Base-by-base conservation (phyloP, 2,888 invertebrate genomes). In the Melieria omissa region DNA sequence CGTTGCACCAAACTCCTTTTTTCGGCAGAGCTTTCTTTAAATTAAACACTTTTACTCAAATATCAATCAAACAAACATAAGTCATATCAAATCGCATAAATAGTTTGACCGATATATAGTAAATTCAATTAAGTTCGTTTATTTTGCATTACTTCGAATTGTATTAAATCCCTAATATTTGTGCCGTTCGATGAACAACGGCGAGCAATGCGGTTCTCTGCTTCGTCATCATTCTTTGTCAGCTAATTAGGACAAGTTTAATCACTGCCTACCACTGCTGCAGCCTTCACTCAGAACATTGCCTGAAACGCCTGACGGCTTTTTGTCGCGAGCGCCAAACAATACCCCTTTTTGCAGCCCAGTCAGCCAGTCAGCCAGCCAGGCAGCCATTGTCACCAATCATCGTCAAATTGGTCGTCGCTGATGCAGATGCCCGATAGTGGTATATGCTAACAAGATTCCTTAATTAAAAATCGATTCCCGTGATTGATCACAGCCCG, bases 391-490 rank as follows among this genome's bases (percentile, higher is more conserved):
- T 76, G 73, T 74, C 77, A 75, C 76, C 69, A 76, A 76, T 77
- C 76, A 75, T 76, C 73, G 76, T 75, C 75, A 78, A 73, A 76
- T 79, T 78, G 78, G 65, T 58, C 70, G 63, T 74, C 76, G 75
- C 76, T 75, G 81, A 78, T 80, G 77, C 73, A 76, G 76, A 77
- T 78, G 74, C 73, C 74, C 77, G 82, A 80, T 79, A 81, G 77
- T 80, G 77, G 78, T 80, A 80, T 81, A 80, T 77, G 82, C 81
- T 84, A 85, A 85, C 86, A 86, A 85, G 85, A 86, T 82, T 85
- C 85, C 84, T 86, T 86, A 85, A 86, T 85, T 86, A 86, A 86
- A 84, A 84, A 85, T 86, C 84, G 85, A 86, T 84, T 84, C 80
- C 78, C 75, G 84, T 86, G 86, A 86, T 86, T 86, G 86, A 86